phyloP scores from a whole-genome alignment of 2,888 invertebrate genomes.

The Frankliniella fusca region DNA sequence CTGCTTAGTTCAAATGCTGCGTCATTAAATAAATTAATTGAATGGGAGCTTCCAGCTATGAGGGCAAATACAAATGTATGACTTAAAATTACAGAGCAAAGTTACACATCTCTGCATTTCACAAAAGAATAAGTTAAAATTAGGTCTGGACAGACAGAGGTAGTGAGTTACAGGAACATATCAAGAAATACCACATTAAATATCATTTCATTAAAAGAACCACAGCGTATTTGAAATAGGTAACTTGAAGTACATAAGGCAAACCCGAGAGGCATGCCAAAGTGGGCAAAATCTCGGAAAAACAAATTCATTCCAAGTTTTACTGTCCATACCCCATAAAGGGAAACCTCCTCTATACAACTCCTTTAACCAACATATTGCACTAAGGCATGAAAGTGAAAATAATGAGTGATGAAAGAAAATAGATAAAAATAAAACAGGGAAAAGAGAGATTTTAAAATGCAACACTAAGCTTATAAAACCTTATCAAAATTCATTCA shows the following conservation, averaged over 20 bases:
- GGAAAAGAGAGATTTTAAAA: too few species aligned
- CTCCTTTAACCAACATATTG: too few species aligned
- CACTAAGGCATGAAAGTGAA: too few species aligned
- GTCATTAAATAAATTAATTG: background rate
- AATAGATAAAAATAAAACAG: background rate
- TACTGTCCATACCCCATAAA: too few species aligned
- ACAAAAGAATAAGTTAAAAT: background rate
- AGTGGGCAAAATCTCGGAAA: too few species aligned
- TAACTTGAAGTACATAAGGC: background rate
- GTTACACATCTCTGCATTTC: background rate
- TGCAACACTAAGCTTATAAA: too few species aligned
- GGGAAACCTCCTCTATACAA: too few species aligned
- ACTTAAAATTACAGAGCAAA: background rate
- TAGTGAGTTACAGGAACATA: slow-evolving; percentile 14
- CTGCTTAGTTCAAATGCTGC: background rate
- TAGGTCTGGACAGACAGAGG: background rate
- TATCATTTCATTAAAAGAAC: background rate
- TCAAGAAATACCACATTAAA: background rate
- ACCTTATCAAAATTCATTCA: slow-evolving; percentile 1
- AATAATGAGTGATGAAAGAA: background rate
- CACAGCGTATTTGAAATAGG: background rate
- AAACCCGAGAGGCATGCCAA: too few species aligned
- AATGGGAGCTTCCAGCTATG: too few species aligned
- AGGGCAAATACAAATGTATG: background rate
- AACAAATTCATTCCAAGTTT: too few species aligned